Evolutionary conservation across 1,140 invertebrate genomes (phyloP).

Genomic region (Musca vetustissima): DNA sequence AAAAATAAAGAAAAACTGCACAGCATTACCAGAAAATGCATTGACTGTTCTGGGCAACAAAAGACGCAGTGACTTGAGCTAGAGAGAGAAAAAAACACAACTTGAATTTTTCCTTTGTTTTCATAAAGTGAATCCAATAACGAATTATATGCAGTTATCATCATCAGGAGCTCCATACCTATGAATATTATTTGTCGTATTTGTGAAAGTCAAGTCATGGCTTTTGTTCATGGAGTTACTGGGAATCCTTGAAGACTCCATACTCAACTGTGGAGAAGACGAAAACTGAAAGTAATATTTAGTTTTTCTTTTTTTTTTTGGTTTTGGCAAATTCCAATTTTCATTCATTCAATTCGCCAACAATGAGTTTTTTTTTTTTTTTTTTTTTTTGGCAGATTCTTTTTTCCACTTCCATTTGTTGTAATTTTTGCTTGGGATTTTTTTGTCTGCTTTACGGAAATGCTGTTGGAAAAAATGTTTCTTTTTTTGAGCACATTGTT

Average conservation of each 20-base stretch:
- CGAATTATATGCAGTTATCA: conserved; percentile 19
- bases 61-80: neutral
- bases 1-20: neutral
- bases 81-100: neutral
- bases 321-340: conserved; percentile 54
- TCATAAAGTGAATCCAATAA: conserved; percentile 3
- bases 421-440: conserved; percentile 6
- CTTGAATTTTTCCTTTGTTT: too few species aligned
- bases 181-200: neutral
- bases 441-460: conserved; percentile 8
- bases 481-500: conserved; percentile 27
- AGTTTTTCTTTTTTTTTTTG: conserved; percentile 27
- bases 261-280: neutral
- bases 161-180: neutral
- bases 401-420: conserved; percentile 21
- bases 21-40: neutral
- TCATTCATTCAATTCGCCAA: conserved; percentile 28
- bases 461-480: conserved; percentile 10
- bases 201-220: too few species aligned
- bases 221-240: too few species aligned
- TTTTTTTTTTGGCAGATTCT: conserved; percentile 49
- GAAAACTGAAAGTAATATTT: neutral
- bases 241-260: too few species aligned
- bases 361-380: conserved; percentile 26
- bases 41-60: neutral